Conservation (phyloP, 2,888 invertebrate species). For the Cecidostiba fungosa region DNA sequence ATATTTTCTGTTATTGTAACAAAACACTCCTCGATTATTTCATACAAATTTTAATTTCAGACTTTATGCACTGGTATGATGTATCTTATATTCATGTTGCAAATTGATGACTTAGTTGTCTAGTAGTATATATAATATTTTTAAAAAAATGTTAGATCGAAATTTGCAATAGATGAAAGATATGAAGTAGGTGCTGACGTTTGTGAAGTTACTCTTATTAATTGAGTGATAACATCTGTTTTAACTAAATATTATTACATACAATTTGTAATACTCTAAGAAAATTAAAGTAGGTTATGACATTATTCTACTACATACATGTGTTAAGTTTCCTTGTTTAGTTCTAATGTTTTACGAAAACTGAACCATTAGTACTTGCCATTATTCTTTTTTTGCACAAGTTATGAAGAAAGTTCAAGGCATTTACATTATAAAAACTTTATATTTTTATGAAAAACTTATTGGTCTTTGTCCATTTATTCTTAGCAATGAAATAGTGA, state of each 20-base stretch:
- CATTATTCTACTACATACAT: background rate
- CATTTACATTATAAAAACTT: slow-evolving; percentile 7
- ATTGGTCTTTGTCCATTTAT: slow-evolving; percentile 47
- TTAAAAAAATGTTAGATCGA: background rate
- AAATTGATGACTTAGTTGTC: slow-evolving; percentile 31
- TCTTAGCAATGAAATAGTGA: background rate
- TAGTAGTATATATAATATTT: too few relatives aligned
- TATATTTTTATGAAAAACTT: slow-evolving; percentile 37
- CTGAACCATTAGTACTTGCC: background rate
- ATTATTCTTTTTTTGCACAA: background rate
- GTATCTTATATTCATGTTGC: slow-evolving; percentile 28
- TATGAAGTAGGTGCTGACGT: background rate
- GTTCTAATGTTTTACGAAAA: background rate
- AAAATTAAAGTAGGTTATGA: background rate
- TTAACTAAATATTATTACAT: background rate
- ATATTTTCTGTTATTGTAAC: background rate
- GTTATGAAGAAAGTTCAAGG: slow-evolving; percentile 7
- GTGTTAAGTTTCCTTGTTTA: background rate
- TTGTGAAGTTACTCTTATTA: too few relatives aligned
- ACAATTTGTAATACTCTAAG: background rate
- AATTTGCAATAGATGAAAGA: background rate
- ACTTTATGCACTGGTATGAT: slow-evolving; percentile 3
- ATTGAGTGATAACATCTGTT: background rate
- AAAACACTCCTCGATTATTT: background rate
- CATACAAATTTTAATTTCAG: background rate